Evolutionary conservation across 2,888 invertebrate genomes (phyloP).

Genomic region (Caenorhabditis sp.): DNA sequence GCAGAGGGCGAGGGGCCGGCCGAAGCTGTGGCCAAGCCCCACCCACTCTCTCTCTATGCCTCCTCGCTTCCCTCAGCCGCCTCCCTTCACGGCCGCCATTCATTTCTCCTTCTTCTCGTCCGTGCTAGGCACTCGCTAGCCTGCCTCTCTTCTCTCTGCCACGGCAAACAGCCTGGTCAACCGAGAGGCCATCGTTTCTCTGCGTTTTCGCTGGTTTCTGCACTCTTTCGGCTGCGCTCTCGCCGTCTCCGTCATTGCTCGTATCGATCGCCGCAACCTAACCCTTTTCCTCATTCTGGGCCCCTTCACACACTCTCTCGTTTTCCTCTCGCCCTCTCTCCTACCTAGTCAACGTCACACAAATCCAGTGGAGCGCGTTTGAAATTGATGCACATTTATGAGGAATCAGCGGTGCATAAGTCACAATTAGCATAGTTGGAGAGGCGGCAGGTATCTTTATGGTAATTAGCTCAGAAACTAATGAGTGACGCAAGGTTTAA

Average conservation of each 20-base stretch:
- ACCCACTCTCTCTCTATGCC: constrained; percentile 30
- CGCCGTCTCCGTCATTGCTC: constrained; percentile 1
- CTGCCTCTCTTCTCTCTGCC: constrained; percentile 49
- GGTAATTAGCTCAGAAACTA: no score
- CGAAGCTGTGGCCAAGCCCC: constrained; percentile 46
- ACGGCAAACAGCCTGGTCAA: constrained; percentile 23
- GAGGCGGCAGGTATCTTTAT: no score
- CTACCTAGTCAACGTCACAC: constrained; percentile 5
- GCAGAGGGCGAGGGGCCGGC: constrained; percentile 45
- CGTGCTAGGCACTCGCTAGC: constrained; percentile 43
- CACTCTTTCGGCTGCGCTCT: constrained; percentile 3
- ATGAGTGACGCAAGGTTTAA: no score
- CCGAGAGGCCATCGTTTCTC: neutral
- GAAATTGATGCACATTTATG: neutral
- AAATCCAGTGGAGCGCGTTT: constrained; percentile 37
- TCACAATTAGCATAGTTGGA: neutral
- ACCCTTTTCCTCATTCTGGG: constrained; percentile 3
- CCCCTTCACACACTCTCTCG: constrained; percentile 4
- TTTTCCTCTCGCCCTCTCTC: constrained; percentile 12
- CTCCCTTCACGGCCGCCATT: constrained; percentile 46
- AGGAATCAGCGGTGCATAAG: neutral
- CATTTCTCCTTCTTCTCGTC: constrained; percentile 47
- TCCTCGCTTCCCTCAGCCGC: constrained; percentile 17
- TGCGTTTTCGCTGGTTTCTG: neutral
- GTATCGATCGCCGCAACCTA: constrained; percentile 3